Base-by-base conservation (phyloP, 2,113 vertebrate genomes). In the Oncorhynchus keta region DNA sequence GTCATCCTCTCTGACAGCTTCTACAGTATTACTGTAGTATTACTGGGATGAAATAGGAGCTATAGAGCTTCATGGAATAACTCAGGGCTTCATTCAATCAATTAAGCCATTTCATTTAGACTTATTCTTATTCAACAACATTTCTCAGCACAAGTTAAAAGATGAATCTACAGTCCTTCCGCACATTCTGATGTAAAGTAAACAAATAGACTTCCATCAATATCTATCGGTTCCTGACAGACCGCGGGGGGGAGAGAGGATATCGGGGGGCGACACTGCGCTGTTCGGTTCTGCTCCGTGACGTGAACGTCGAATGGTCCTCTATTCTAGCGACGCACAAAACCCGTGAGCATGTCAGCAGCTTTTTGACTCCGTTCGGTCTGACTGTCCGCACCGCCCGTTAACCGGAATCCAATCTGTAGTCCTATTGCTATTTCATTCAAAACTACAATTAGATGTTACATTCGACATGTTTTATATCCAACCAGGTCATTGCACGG, bases 301-400 rank as follows among this genome's bases (percentile, higher is more conserved):
- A 45, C 3, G 55, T 57, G 16, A 20, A 20, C 2, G 49, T 65
- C 5, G 48, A 48, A 45, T 20, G 76, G 68, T 61, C n/a, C 22
- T 51, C 20, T 39, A 71, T n/a, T 57, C 55, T 35, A 45, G 65
- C 32, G 57, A 70, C 73, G 69, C 70, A 82, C 71, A 76, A 68
- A 28, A 3, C 28, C 28, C 26, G 26, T 28, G 26, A 28, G 26
- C 26, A 28, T 28, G 26, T 28, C 26, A 26, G 26, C 26, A 26
- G 26, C 81, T 83, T 87, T 88, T 75, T 82, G 78, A 76, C 70
- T 39, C 32, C 65, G 74, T 62, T 26, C 71, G 66, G 78, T 8
- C 68, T 4, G 74, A 82, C 76, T 45, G 39, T 45, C 39, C 9
- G 39, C 8, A 45, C 39, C 39, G 9, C 9, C 83, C 83, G 83